These are phyloP conservation scores for Myopa tessellatipennis DNA, from an alignment of 2,888 invertebrate genomes.

Conservation along the genomic window DNA sequence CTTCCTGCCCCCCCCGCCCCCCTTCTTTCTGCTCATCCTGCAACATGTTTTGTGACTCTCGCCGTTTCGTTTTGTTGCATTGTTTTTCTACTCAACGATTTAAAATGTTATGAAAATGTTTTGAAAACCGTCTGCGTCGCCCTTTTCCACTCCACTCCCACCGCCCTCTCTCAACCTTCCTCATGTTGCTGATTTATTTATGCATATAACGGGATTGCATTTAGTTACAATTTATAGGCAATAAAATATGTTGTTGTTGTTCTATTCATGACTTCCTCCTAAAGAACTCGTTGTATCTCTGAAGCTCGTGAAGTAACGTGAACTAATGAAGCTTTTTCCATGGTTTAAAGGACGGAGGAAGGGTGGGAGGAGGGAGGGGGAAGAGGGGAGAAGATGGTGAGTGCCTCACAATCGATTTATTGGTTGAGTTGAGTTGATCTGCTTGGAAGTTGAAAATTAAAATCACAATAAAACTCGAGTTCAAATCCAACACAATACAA, in stretches of 20 bases:
- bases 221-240: conserved; percentile 3
- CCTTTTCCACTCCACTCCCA: neutral
- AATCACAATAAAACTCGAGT: too few species aligned
- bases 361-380: neutral
- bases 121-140: neutral
- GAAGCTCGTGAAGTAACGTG: neutral
- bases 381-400: neutral
- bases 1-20: too few species aligned
- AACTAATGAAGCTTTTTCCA: neutral
- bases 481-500: too few species aligned
- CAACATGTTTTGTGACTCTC: neutral
- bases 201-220: neutral
- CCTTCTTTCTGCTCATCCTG: neutral
- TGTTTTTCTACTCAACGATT: neutral
- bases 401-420: too few species aligned
- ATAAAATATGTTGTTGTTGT: conserved; percentile 9
- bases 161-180: too few species aligned
- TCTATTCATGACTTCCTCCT: neutral
- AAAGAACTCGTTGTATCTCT: neutral
- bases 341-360: neutral
- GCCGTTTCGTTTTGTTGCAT: neutral
- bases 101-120: neutral
- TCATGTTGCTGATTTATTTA: neutral
- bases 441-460: too few species aligned
- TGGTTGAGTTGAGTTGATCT: too few species aligned